These are phyloP conservation scores for Quadroppia sp. DNA, from an alignment of 2,888 invertebrate genomes.

Conservation along the genomic window DNA sequence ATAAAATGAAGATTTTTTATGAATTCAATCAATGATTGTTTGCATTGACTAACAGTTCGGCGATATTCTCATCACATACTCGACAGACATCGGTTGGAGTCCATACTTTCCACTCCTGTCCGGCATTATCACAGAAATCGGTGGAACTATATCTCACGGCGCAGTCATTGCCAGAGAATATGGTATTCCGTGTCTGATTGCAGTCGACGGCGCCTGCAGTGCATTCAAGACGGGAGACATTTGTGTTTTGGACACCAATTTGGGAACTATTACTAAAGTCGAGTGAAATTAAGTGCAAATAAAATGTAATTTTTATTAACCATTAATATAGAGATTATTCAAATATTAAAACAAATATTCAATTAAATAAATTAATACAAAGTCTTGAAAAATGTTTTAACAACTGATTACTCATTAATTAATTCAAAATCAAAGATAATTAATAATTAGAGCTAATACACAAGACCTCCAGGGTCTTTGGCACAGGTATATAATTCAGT, in stretches of 20 bases:
- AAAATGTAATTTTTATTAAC: background rate
- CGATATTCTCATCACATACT: slow-evolving; percentile 70
- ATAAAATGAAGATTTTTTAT: background rate
- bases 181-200: slow-evolving; percentile 76
- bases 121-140: slow-evolving; percentile 75
- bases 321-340: too few relatives aligned
- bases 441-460: too few relatives aligned
- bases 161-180: slow-evolving; percentile 79
- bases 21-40: background rate
- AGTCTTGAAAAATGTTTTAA: too few relatives aligned
- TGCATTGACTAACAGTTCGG: slow-evolving; percentile 53
- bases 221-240: slow-evolving; percentile 44
- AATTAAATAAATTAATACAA: too few relatives aligned
- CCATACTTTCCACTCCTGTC: slow-evolving; percentile 74
- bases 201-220: slow-evolving; percentile 63
- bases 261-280: background rate
- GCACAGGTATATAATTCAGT: too few relatives aligned
- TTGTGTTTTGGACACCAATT: too few relatives aligned
- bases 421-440: too few relatives aligned
- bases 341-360: too few relatives aligned
- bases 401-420: too few relatives aligned
- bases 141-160: slow-evolving; percentile 76
- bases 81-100: slow-evolving; percentile 78
- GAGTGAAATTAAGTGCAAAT: too few relatives aligned
- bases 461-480: too few relatives aligned